phyloP scores from a whole-genome alignment of 2,888 invertebrate species.

The Sepiola atlantica region DNA sequence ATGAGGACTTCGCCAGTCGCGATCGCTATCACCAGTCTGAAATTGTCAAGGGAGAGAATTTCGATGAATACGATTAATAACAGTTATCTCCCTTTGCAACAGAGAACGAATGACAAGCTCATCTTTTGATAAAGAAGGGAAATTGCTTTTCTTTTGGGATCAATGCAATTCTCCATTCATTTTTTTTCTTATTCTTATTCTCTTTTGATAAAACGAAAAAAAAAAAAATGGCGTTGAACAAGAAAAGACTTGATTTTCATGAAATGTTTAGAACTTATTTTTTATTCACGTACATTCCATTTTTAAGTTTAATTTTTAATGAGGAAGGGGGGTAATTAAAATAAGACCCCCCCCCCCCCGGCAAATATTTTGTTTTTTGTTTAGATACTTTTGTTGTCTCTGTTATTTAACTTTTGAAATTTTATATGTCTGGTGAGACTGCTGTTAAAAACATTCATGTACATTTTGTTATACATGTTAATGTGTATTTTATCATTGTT shows the following conservation, averaged over 20 bases:
- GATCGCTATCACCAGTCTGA: conserved; percentile 89
- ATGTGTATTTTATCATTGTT: neutral
- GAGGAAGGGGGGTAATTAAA: neutral
- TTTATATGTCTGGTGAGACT: neutral
- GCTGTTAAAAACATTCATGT: neutral
- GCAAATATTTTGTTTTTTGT: neutral
- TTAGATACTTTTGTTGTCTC: neutral
- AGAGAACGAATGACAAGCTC: conserved; percentile 47
- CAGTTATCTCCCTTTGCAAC: conserved; percentile 5
- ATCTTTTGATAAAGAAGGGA: conserved; percentile 33
- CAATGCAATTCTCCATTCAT: neutral
- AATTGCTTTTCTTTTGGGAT: neutral
- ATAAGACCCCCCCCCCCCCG: neutral
- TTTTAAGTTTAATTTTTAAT: neutral
- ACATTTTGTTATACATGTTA: neutral
- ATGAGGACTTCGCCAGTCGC: conserved; percentile 93
- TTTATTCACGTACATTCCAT: neutral
- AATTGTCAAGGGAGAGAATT: conserved; percentile 72
- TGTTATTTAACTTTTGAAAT: neutral
- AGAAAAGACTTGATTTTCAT: neutral
- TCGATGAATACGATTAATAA: conserved; percentile 69
- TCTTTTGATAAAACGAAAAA: neutral
- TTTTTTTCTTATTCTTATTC: neutral
- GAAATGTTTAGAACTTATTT: neutral
- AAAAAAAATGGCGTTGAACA: neutral